Base-by-base conservation (phyloP, 2,888 invertebrate genomes). In the Electrophaes corylata region DNA sequence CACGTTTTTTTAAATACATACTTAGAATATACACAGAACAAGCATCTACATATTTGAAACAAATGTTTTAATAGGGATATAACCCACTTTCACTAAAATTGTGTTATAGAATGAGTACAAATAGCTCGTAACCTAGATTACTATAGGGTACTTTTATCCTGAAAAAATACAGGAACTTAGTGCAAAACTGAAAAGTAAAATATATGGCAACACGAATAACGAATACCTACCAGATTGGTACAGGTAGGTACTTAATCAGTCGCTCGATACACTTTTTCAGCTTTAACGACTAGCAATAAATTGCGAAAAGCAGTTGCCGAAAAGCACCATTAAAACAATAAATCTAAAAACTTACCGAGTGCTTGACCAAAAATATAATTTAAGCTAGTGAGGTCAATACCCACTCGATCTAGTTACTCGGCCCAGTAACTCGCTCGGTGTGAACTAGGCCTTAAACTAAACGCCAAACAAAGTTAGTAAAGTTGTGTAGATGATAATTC, bases 401-500 rank as follows among this genome's bases (percentile, higher is more conserved):
- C 40, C 19, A 18, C 11, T 19, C 4, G 19, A 4, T 10, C 40
- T 11, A 40, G 41, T 26, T 11, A 11, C 16, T 44, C 43, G 14
- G 6, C 26, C 29, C 16, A 29, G 11, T 14, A 44, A 29, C 41
- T 41, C 8, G 19, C 3, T 8, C 18, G 1, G 33, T 45, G 31
- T 45, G 31, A 19, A 45, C 12, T 19, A 19, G 45, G 19, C 31
- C 12, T 45, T 45, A 31, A n/a, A 5, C 19, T 12, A 12, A 45
- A 19, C 18, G n/a, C 4, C 12, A 39, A 44, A 57, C 61, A 51
- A 60, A 64, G 57, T 61, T 64, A 46, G n/a, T 41, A 12, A 18
- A 55, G 60, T 57, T 57, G 45, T 44, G 29, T 29, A 29, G 26
- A 47, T 53, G 35, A 56, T 59, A 60, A 58, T 57, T 55, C 43